Base-by-base conservation (phyloP, 2,113 vertebrate species). In the Probosciger aterrimus region DNA sequence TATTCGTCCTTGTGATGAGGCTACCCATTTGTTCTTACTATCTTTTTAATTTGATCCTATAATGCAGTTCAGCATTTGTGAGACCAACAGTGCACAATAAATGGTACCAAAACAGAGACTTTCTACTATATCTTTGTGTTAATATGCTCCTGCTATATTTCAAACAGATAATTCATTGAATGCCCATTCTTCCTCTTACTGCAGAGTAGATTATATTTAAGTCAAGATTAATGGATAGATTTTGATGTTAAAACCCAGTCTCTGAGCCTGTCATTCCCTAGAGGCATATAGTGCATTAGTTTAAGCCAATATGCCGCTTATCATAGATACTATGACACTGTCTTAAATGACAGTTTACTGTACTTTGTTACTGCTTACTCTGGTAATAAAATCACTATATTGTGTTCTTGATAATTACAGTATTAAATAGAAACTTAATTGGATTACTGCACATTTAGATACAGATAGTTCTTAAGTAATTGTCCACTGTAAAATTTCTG, bases 371-470 rank as follows among this genome's bases (percentile, higher is more conserved):
- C 97, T 98, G 94, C 97, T 97, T 97, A 96, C 97, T 97, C 95
- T 95, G 79, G 84, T 99, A 99, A 99, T 99, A 98, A 99, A 99
- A 99, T 99, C 99, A 99, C 98, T 98, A 97, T 98, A 98, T 97
- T 98, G 97, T 98, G 97, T 98, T 98, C 97, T 98, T 97, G 95
- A 98, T 99, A 99, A 99, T 99, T 98, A 98, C 94, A 98, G 98
- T 98, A 99, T 99, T 99, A 98, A 98, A 98, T 98, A 99, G 98
- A 99, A 98, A 98, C 98, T 98, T 99, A 99, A 99, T 99, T 98
- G 96, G 97, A 99, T 99, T 99, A 99, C 97, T 97, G 95, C 98
- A 97, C 98, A 98, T 99, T 99, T 99, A 99, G 98, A 98, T 99
- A 98, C 93, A 97, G 98, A 98, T 98, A 98, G 96, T 93, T 97